Evolutionary conservation across 2,113 vertebrate genomes (phyloP).

Genomic region (Bothrops jararaca): DNA sequence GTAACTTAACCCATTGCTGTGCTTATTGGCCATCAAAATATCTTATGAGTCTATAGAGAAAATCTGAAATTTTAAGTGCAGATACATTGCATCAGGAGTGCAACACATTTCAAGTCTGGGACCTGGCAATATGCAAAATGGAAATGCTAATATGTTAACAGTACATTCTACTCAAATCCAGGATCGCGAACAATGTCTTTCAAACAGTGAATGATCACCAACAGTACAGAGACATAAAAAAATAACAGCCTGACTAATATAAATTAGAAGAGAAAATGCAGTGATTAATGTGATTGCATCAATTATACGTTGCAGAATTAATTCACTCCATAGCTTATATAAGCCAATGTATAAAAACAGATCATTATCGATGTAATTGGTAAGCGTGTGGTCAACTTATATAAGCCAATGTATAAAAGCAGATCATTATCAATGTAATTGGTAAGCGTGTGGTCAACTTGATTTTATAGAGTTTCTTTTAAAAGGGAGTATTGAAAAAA

Average conservation of each 20-base stretch:
- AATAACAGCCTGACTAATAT: not conserved
- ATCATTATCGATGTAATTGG: not conserved
- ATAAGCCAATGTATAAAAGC: not conserved
- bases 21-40: not conserved
- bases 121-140: not conserved
- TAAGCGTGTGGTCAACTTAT: not conserved
- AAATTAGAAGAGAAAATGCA: not conserved
- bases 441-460: not conserved
- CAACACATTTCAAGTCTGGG: not conserved
- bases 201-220: not conserved
- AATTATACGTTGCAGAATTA: not conserved
- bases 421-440: not conserved
- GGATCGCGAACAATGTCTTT: not conserved
- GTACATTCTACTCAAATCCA: not conserved
- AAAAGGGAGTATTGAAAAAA: not conserved
- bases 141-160: not conserved
- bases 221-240: not conserved
- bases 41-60: not conserved
- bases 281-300: not conserved
- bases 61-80: not conserved
- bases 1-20: not conserved
- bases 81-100: not conserved
- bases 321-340: not conserved
- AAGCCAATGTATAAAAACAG: not conserved
- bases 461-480: not conserved